phyloP scores from a whole-genome alignment of 2,888 invertebrate species.

The Acleris cristana region DNA sequence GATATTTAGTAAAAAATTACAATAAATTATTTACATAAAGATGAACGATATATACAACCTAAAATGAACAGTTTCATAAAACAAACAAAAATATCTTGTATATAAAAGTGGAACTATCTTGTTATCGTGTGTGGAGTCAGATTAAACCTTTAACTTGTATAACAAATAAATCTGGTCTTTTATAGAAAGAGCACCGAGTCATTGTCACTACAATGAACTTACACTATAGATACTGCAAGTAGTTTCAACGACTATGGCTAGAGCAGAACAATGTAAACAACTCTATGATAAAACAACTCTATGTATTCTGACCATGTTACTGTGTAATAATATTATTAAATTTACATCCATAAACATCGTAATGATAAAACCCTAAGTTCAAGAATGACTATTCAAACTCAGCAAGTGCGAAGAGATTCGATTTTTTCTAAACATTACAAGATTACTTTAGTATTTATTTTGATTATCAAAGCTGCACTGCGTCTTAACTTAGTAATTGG shows the following conservation, averaged over 20 bases:
- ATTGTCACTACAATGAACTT: constrained; percentile 8
- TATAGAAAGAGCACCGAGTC: constrained; percentile 19
- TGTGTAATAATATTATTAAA: constrained; percentile 40
- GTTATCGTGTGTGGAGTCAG: constrained; percentile 17
- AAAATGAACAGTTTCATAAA: constrained; percentile 33
- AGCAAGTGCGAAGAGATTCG: constrained; percentile 65
- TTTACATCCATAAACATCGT: constrained; percentile 55
- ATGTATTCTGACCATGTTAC: constrained; percentile 13
- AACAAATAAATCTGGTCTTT: constrained; percentile 23
- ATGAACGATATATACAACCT: constrained; percentile 37
- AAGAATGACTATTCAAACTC: constrained; percentile 57
- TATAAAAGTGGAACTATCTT: constrained; percentile 24
- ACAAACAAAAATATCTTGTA: constrained; percentile 24
- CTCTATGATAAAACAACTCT: constrained; percentile 23
- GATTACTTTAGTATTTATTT: constrained; percentile 56
- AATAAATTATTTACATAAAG: constrained; percentile 74
- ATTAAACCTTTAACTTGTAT: constrained; percentile 17
- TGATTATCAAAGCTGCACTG: constrained; percentile 63
- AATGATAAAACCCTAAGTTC: constrained; percentile 60
- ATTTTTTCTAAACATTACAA: constrained; percentile 53
- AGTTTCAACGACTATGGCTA: constrained; percentile 25
- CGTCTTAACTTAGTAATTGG: constrained; percentile 64
- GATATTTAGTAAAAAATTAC: constrained; percentile 80
- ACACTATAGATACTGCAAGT: constrained; percentile 26
- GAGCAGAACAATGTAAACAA: constrained; percentile 26